Base-by-base conservation (phyloP, 2,888 invertebrate genomes). In the Drosophila villosipedis region DNA sequence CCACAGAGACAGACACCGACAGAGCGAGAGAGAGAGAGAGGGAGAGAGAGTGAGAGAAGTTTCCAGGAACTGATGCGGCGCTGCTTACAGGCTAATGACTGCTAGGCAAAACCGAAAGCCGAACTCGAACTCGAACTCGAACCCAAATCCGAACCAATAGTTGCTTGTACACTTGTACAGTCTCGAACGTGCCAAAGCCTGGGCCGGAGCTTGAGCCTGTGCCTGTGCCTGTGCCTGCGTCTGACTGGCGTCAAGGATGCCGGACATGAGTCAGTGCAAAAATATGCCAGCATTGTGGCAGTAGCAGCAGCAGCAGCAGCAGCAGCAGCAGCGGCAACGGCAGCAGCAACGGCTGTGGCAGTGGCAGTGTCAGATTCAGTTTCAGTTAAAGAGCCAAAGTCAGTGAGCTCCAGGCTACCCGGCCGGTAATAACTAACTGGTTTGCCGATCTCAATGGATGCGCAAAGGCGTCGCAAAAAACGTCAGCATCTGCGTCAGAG, bases 11-110 rank as follows among this genome's bases (percentile, higher is more conserved):
- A 31, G 57, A 16, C 47, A 7, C 47, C 22, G 47, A 31, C 57
- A 28, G 28, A 43, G 53, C n/a, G 43, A 63, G 16, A 31, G 16
- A n/a, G 65, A 6, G 33, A 35, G 25, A 12, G 43, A 14, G 43
- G n/a, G 16, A 43, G 43, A 63, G 16, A 47, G 25, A 14, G 47
- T n/a, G 52, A 25, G 19, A 74, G 78, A 75, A 66, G 71, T 64
- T 89, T 84, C 88, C 83, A 80, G 83, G 83, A 83, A 83, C 88
- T 89, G 77, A 28, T 35, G 49, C 57, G 37, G 30, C 16, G 68
- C 72, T 63, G 80, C 88, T 74, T 41, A 83, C 76, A 80, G 86
- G 89, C 89, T 89, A 85, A 89, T 86, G 84, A 89, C 89, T 88
- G 86, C 78, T 83, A 76, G 85, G 79, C 82, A 39, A 73, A 53